Conservation (phyloP, 2,797 vertebrate genomes). For the Tapirus indicus region DNA sequence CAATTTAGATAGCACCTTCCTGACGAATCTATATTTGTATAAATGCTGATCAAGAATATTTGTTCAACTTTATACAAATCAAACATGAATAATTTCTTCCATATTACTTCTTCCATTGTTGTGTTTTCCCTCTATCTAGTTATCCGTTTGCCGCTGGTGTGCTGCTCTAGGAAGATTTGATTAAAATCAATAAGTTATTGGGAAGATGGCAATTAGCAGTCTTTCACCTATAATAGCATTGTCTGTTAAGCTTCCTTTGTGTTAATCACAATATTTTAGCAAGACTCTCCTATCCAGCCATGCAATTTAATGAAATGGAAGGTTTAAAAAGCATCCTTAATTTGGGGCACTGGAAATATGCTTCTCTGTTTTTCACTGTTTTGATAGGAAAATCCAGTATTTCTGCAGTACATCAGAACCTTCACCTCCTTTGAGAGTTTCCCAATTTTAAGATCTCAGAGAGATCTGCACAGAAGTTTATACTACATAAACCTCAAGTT, state of each 20-base stretch:
- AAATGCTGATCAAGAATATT: constrained; percentile 80
- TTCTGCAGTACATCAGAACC: constrained; percentile 40
- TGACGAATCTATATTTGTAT: constrained; percentile 73
- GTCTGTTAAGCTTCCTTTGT: constrained; percentile 82
- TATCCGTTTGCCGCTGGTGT: constrained; percentile 80
- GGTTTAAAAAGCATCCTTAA: constrained; percentile 69
- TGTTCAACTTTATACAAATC: constrained; percentile 79
- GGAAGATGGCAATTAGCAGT: constrained; percentile 86
- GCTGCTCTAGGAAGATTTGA: constrained; percentile 84
- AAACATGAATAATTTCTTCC: constrained; percentile 81
- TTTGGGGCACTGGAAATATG: constrained; percentile 50
- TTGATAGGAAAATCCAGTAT: constrained; percentile 50
- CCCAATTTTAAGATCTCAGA: constrained; percentile 53
- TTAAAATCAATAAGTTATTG: constrained; percentile 87
- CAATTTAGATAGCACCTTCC: constrained; percentile 82
- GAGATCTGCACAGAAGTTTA: constrained; percentile 35
- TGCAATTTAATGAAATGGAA: constrained; percentile 69
- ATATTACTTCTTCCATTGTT: constrained; percentile 74
- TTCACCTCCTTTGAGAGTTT: constrained; percentile 60
- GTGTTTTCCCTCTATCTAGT: constrained; percentile 64
- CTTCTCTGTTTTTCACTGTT: constrained; percentile 66
- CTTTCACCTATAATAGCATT: constrained; percentile 82
- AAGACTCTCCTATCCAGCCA: constrained; percentile 58
- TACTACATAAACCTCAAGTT: constrained; percentile 14
- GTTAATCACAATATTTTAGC: constrained; percentile 78